Evolutionary conservation across 2,888 invertebrate species (phyloP).

Genomic region (Cheilosia vernalis): DNA sequence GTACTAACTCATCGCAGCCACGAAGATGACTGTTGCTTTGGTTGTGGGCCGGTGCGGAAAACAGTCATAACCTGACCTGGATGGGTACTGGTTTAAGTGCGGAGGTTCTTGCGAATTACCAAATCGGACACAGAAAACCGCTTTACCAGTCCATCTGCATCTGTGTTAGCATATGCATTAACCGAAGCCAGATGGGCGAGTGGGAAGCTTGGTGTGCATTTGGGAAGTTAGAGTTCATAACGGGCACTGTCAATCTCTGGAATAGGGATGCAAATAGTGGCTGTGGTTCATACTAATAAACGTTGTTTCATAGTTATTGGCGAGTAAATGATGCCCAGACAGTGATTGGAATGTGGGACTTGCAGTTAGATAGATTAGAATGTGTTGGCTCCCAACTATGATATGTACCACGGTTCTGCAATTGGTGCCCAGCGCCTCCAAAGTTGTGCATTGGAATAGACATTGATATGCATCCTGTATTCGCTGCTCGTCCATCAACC

Average conservation of each 20-base stretch:
- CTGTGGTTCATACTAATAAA: no score
- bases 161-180: neutral
- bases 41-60: slow-evolving; percentile 5
- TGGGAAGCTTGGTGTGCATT: neutral
- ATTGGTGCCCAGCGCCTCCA: no score
- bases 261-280: no score
- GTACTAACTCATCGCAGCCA: slow-evolving; percentile 3
- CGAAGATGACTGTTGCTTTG: neutral
- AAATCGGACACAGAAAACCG: slow-evolving; percentile 6
- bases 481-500: no score
- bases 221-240: neutral
- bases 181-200: neutral
- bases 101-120: neutral
- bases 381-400: no score
- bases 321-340: no score
- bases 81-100: neutral
- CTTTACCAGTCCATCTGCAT: slow-evolving; percentile 7
- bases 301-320: no score
- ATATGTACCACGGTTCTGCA: no score
- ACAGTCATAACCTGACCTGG: slow-evolving; percentile 10
- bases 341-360: no score
- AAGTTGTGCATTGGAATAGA: no score
- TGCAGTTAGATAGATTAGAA: no score
- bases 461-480: no score
- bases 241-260: neutral